Percentiles rank a stretch among this genome's conserved stretches.
Evolutionary conservation across 2,113 vertebrate genomes (phyloP).

Genomic region (Abramis brama): DNA sequence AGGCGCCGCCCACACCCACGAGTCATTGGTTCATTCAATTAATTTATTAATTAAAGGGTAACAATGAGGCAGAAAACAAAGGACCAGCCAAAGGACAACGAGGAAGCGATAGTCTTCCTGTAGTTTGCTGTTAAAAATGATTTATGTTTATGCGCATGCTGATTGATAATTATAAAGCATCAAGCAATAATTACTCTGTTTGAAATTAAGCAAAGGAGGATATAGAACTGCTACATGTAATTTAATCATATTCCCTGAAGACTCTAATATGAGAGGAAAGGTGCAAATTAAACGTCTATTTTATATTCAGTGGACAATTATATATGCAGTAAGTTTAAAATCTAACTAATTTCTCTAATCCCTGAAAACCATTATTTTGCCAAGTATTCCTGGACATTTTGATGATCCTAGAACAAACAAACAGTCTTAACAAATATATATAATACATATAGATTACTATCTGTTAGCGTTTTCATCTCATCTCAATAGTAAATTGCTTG

Average conservation of each 20-base stretch:
- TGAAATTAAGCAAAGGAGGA: constrained; percentile 4
- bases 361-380: background rate
- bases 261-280: background rate
- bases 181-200: background rate
- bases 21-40: constrained; percentile 62
- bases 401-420: background rate
- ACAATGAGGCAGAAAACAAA: constrained; percentile 33
- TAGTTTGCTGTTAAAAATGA: constrained; percentile 20
- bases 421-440: background rate
- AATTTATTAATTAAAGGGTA: constrained; percentile 71
- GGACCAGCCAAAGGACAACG: background rate
- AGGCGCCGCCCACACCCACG: constrained; percentile 64
- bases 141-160: background rate
- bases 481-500: background rate
- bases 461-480: background rate
- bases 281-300: background rate
- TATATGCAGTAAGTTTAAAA: background rate
- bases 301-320: background rate
- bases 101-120: constrained; percentile 1
- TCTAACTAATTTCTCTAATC: background rate
- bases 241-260: background rate
- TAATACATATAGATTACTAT: background rate
- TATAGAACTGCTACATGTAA: background rate
- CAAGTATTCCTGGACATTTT: background rate
- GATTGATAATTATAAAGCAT: constrained; percentile 34